Conservation (phyloP, 2,113 vertebrate genomes). For the Mesitornis unicolor region DNA sequence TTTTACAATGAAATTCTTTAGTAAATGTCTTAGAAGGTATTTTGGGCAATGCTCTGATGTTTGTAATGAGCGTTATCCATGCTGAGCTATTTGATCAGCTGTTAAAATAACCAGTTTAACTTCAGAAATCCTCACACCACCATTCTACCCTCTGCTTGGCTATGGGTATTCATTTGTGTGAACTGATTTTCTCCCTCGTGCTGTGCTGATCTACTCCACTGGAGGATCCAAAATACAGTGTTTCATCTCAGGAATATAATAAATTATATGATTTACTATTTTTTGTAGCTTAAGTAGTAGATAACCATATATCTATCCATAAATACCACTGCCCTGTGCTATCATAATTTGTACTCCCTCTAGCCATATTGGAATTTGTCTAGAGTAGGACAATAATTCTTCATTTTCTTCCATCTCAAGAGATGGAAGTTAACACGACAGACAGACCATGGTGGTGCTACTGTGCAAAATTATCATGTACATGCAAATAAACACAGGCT, state of each 20-base stretch:
- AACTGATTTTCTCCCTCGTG: not conserved
- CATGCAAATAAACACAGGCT: not conserved
- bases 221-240: not conserved
- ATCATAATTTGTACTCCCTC: not conserved
- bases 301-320: not conserved
- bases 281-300: not conserved
- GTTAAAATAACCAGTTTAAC: not conserved
- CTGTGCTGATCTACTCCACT: not conserved
- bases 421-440: not conserved
- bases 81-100: not conserved
- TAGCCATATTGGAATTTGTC: not conserved
- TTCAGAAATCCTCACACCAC: not conserved
- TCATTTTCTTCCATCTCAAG: not conserved
- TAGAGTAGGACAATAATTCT: not conserved
- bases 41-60: not conserved
- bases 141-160: not conserved
- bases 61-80: not conserved
- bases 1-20: not conserved
- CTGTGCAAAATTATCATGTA: not conserved
- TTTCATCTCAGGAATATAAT: not conserved
- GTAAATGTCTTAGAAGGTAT: not conserved
- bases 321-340: not conserved
- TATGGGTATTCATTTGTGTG: not conserved
- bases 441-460: not conserved
- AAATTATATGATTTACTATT: not conserved